Evolutionary conservation across 2,888 invertebrate species (phyloP).

Genomic region (Sphaerophoria rueppellii): DNA sequence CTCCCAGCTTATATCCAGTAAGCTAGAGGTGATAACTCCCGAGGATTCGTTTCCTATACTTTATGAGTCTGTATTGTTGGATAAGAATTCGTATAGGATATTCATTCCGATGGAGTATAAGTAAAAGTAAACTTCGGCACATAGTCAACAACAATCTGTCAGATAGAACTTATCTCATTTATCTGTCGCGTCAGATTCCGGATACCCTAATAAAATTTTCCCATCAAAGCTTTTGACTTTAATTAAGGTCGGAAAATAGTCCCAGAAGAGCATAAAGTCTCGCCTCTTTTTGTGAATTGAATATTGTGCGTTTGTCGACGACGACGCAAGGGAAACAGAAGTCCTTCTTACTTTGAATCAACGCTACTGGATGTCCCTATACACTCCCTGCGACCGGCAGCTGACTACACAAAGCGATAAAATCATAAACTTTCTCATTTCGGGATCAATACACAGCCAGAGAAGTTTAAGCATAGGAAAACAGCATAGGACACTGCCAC

Average conservation of each 20-base stretch:
- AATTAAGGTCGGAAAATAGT: constrained; percentile 72
- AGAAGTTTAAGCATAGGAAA: constrained; percentile 11
- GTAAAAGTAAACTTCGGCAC: constrained; percentile 25
- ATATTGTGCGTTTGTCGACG: neutral
- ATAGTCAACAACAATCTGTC: constrained; percentile 72
- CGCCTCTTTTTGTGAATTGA: neutral
- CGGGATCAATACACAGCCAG: constrained; percentile 68
- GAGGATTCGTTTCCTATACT: constrained; percentile 42
- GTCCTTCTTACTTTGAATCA: neutral
- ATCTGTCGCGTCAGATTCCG: constrained; percentile 72
- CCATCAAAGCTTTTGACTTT: constrained; percentile 73
- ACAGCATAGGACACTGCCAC: neutral
- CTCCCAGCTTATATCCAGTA: neutral
- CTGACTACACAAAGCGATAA: constrained; percentile 53
- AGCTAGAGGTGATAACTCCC: constrained; percentile 22
- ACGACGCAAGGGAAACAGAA: neutral
- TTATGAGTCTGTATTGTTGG: neutral
- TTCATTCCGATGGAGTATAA: neutral
- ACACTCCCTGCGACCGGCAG: constrained; percentile 47
- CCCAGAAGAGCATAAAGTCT: constrained; percentile 29
- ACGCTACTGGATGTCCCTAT: constrained; percentile 14
- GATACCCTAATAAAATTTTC: constrained; percentile 72
- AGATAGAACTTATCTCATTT: constrained; percentile 72
- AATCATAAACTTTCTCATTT: constrained; percentile 70
- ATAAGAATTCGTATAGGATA: constrained; percentile 4